Base-by-base conservation (phyloP, 2,888 invertebrate genomes). In the Ashinkailepas kermadecensis region DNA sequence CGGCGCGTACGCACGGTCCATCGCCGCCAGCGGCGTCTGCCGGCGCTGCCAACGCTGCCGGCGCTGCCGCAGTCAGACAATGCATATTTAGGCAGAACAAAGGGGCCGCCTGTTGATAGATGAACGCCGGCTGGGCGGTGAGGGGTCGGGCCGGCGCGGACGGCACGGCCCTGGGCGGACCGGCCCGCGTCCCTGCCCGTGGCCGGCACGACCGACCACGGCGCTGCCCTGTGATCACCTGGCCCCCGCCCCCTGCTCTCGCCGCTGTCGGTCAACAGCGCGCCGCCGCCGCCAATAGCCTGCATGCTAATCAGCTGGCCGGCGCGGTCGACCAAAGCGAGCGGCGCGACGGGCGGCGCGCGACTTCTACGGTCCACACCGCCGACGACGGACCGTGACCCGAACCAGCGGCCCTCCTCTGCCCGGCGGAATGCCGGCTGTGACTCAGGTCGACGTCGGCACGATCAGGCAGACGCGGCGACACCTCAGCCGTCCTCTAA, bases 21-120 rank as follows among this genome's bases (percentile, higher is more conserved):
- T 23, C 23, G 65, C 65, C 23, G 23, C 65, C 23, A 13, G 15
- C 62, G 23, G 21, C 21, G 64, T 4, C 39, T 39, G 59, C 59
- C 59, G 59, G 59, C 54, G 65, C 74, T 54, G 74, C 74, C 74
- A n/a, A n/a, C 74, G 56, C 74, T 13, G 74, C 74, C 74, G 74
- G 54, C 74, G 74, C 54, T 56, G 11, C 54, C 54, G 74, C 74
- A 54, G 74, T 9, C 74, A 8, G 74, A 74, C 74, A 74, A 74
- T 74, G 74, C 54, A 74, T 74, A 74, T 74, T 74, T 56, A 74
- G 74, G 21, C 12, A 74, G 74, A 74, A 74, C 74, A 74, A 74
- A 74, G 74, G 74, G 74, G 74, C 74, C 74, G 74, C 74, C 74
- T 74, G 74, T 74, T 74, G 74, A 74, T 74, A 74, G 74, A 74